A percentile compares a stretch with the other conserved stretches of the same genome.
Evolutionary conservation across 2,888 invertebrate species (phyloP).

Genomic region (Pyrochroa serraticornis): DNA sequence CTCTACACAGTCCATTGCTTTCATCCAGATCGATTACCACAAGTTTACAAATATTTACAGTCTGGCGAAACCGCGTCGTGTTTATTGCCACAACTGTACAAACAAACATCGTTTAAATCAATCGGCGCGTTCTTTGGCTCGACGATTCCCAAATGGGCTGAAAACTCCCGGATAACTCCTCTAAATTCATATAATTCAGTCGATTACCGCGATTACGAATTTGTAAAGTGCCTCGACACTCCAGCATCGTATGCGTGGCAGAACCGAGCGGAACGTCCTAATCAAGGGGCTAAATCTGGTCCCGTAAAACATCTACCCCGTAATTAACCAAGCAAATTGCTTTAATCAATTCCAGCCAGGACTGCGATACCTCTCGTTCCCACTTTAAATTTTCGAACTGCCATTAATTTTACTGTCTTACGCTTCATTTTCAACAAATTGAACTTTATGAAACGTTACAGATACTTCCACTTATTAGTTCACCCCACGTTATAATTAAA

Average conservation of each 20-base stretch:
- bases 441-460: conserved; percentile 30
- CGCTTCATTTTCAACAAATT: conserved; percentile 31
- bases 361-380: conserved; percentile 23
- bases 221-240: no score
- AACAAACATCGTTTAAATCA: conserved; percentile 24
- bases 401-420: conserved; percentile 29
- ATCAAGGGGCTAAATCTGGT: conserved; percentile 31
- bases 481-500: neutral
- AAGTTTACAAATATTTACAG: no score
- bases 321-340: conserved; percentile 45
- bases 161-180: no score
- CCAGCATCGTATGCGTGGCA: neutral
- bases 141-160: no score
- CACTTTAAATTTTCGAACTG: conserved; percentile 26
- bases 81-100: neutral
- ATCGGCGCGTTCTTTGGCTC: conserved; percentile 1
- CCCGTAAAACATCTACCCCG: conserved; percentile 40
- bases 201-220: no score
- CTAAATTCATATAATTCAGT: no score
- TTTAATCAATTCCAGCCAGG: conserved; percentile 40
- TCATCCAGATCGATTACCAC: no score
- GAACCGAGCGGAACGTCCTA: conserved; percentile 17
- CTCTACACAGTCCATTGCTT: no score
- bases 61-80: no score
- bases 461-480: conserved; percentile 26